These are phyloP conservation scores for Bhutanitis thaidina DNA, from an alignment of 2,888 invertebrate species.

Conservation along the genomic window DNA sequence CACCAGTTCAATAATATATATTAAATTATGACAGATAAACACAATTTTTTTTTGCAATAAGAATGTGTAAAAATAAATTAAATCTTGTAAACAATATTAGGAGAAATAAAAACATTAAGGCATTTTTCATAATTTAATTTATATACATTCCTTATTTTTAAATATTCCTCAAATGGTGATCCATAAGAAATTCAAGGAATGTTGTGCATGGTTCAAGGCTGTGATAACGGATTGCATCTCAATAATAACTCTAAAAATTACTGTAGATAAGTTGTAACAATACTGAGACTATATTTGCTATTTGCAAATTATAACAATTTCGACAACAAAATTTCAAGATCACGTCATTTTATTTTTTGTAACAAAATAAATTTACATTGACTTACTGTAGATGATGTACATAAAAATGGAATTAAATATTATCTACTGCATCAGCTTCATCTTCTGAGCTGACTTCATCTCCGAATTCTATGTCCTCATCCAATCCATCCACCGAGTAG, in stretches of 20 bases:
- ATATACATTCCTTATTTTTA: constrained; percentile 68
- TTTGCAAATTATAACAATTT: constrained; percentile 45
- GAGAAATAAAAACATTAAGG: constrained; percentile 22
- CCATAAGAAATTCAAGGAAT: constrained; percentile 53
- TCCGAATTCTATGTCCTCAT: constrained; percentile 98
- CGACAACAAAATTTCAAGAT: constrained; percentile 52
- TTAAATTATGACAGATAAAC: too few species aligned
- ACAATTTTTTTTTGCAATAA: too few species aligned
- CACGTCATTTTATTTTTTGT: constrained; percentile 58
- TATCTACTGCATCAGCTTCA: constrained; percentile 88
- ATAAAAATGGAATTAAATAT: constrained; percentile 66
- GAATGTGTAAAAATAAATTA: too few species aligned
- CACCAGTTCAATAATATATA: too few species aligned
- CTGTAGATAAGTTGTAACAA: constrained; percentile 37
- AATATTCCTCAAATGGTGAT: constrained; percentile 29
- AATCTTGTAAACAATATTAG: too few species aligned
- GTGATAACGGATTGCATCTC: neutral
- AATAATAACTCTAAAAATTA: constrained; percentile 7
- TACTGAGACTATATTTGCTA: constrained; percentile 34
- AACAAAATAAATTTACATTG: constrained; percentile 72
- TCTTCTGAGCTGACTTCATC: constrained; percentile 96
- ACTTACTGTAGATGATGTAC: constrained; percentile 67
- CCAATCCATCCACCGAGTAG: constrained; percentile 95
- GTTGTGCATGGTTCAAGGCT: constrained; percentile 47
- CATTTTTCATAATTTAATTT: constrained; percentile 62